Evolutionary conservation across 2,113 vertebrate species (phyloP), one percentile per base, ranked within the genome.

Genomic region (Gambusia holbrooki): DNA sequence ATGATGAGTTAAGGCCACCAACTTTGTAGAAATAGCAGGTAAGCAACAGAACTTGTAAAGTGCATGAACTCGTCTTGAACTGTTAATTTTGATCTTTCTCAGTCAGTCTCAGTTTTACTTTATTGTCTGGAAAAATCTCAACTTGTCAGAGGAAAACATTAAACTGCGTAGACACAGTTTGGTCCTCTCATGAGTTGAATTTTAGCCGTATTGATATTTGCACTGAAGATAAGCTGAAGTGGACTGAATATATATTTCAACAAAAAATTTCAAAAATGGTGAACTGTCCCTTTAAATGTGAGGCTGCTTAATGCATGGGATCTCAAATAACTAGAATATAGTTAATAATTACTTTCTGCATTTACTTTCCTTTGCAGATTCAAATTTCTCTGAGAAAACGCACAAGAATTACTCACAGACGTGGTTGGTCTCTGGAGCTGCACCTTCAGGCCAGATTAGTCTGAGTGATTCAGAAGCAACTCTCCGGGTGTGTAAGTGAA

Each of bases 401-500:
- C 11, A 66, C 2, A 22, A n/a, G 14, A 28, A 67, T 67, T 28
- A 45, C 35, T 8, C 58, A 71, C 61, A 77, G 8, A 67, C 40
- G 73, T 13, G 5, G 6, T 25, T 71, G 68, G 83, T 84, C 87
- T 87, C 86, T 76, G 67, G 84, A 77, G 85, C 77, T 71, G 73
- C 68, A 84, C 81, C 84, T 86, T 90, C 86, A 85, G 81, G 70
- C 84, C 82, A 88, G 76, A 88, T 92, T 86, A 90, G 80, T 80
- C 79, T 83, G 79, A 85, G 51, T 79, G 81, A 84, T 84, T 92
- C 84, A 74, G 80, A 88, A 69, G 78, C 58, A 90, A 83, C 82
- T 77, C 82, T 89, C 86, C 79, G 76, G 79, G 83, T 84, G 87
- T 83, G 86, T 87, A 81, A 91, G 79, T 86, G 74, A 90, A 82